A percentile compares a stretch with the other conserved stretches of the same genome.
Evolutionary conservation across 2,113 vertebrate genomes (phyloP).

Genomic region (Malurus elegans): DNA sequence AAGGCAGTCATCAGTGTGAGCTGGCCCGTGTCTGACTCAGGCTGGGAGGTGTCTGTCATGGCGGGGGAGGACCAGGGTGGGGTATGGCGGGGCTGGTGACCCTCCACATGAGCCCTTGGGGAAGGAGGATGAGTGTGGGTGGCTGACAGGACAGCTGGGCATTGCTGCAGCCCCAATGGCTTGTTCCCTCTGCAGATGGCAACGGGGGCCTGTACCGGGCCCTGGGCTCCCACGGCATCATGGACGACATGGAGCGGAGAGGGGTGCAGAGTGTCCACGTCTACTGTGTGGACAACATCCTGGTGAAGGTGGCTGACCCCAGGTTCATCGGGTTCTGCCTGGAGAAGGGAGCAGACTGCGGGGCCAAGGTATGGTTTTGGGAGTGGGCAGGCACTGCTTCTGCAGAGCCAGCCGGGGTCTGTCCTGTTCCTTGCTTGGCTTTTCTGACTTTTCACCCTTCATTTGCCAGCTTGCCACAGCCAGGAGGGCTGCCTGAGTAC

Average conservation of each 20-base stretch:
- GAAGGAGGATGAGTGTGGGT: neutral
- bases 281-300: conserved; percentile 96
- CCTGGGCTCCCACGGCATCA: conserved; percentile 81
- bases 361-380: conserved; percentile 86
- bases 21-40: neutral
- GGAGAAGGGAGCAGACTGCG: conserved; percentile 90
- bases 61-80: neutral
- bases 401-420: neutral
- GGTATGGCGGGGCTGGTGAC: neutral
- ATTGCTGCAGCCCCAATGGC: neutral
- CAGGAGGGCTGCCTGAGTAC: neutral
- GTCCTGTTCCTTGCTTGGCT: neutral
- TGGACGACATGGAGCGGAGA: conserved; percentile 86
- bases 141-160: fast-evolving
- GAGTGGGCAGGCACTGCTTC: neutral
- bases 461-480: fast-evolving
- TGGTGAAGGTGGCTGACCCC: conserved; percentile 96
- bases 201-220: conserved; percentile 95
- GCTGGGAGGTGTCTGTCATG: neutral
- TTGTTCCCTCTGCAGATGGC: conserved; percentile 77
- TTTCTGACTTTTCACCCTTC: neutral
- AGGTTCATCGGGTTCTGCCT: conserved; percentile 93
- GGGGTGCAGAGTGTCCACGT: conserved; percentile 84
- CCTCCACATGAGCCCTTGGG: neutral
- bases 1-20: neutral